Conservation (phyloP, 2,888 invertebrate species). For the Galeopsomyia nigrocyanea region DNA sequence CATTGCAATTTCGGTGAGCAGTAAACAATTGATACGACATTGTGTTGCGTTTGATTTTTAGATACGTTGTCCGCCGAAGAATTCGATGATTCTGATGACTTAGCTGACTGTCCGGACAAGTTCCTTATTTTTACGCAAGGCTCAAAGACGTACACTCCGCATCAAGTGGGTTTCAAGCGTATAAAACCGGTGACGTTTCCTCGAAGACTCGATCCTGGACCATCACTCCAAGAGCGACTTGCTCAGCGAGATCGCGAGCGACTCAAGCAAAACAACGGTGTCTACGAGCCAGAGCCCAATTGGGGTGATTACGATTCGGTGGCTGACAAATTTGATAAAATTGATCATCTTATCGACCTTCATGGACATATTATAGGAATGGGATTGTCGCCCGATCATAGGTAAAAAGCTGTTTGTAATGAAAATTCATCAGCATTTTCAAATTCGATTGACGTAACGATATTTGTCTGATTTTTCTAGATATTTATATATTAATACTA, state of each 20-base stretch:
- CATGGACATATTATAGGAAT: constrained; percentile 91
- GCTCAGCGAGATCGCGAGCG: constrained; percentile 73
- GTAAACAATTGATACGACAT: neutral
- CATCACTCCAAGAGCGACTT: constrained; percentile 77
- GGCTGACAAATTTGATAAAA: constrained; percentile 78
- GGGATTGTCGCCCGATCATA: constrained; percentile 86
- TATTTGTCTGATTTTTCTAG: constrained; percentile 63
- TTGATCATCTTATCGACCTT: constrained; percentile 85
- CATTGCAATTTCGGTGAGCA: no score
- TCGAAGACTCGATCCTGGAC: constrained; percentile 77
- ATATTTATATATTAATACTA: constrained; percentile 85
- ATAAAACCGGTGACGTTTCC: constrained; percentile 80
- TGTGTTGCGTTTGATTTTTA: constrained; percentile 41
- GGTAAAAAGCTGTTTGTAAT: constrained; percentile 51
- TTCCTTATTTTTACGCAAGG: constrained; percentile 88
- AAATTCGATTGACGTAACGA: no score
- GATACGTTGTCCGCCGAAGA: constrained; percentile 59
- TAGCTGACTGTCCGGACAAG: constrained; percentile 75
- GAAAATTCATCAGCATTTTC: no score
- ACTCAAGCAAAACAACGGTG: constrained; percentile 68
- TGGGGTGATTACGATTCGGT: constrained; percentile 79
- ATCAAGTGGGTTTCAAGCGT: constrained; percentile 85
- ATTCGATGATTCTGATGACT: constrained; percentile 67
- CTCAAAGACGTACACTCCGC: constrained; percentile 86
- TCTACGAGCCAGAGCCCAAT: constrained; percentile 73